Conservation (phyloP, 2,888 invertebrate species). For the Luperina nickerlii region DNA sequence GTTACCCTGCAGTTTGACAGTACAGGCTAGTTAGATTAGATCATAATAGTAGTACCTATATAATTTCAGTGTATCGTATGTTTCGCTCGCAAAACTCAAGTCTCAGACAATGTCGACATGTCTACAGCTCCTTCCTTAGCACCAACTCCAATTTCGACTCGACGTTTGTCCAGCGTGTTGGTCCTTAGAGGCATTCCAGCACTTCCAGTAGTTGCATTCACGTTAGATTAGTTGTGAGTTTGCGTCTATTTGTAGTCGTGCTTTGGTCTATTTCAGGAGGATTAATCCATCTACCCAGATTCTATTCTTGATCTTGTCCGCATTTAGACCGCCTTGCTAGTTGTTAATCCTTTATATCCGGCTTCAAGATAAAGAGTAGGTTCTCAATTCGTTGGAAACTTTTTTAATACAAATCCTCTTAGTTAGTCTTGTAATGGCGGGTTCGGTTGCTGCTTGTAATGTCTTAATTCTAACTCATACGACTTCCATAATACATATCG, state of each 20-base stretch:
- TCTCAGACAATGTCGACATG: background rate
- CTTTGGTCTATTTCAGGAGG: background rate
- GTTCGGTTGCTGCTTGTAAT: background rate
- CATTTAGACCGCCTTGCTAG: background rate
- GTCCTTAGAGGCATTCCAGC: background rate
- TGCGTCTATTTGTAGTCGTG: constrained; percentile 5
- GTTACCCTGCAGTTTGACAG: too few species aligned
- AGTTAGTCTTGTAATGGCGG: too few species aligned
- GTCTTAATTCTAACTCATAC: background rate
- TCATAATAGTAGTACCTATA: too few species aligned
- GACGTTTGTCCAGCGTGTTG: background rate
- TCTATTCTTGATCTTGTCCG: background rate
- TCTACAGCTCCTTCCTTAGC: background rate
- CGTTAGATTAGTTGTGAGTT: constrained; percentile 3
- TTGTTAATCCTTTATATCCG: background rate
- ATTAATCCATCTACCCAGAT: background rate
- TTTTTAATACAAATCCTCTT: background rate
- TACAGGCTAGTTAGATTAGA: too few species aligned
- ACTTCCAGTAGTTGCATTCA: constrained; percentile 3
- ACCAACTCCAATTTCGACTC: background rate
- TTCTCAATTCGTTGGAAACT: background rate
- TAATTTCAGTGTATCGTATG: too few species aligned
- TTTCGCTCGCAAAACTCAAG: background rate
- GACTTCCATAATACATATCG: too few species aligned
- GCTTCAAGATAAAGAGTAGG: background rate